Evolutionary conservation across 2,888 invertebrate species (phyloP).

Genomic region (Myopa testacea): DNA sequence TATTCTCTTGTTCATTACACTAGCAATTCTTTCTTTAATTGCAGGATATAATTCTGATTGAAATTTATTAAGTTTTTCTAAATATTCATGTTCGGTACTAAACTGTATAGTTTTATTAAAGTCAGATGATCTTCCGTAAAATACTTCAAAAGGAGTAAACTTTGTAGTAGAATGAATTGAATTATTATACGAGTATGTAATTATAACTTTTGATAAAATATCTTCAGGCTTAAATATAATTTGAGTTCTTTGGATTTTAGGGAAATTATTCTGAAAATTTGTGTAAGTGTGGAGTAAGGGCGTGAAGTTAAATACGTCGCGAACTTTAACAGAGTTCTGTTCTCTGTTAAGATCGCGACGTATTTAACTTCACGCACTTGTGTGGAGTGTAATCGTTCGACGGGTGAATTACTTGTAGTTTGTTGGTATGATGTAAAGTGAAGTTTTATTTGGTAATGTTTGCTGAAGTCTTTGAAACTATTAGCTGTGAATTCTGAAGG

Average conservation of each 20-base stretch:
- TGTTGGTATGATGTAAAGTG: slow-evolving; percentile 44
- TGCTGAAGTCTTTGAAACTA: slow-evolving; percentile 45
- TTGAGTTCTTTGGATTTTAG: slow-evolving; percentile 27
- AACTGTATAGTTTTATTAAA: slow-evolving; percentile 30
- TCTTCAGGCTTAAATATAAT: not conserved
- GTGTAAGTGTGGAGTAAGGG: slow-evolving; percentile 38
- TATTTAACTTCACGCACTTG: too few relatives aligned
- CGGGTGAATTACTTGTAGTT: slow-evolving; percentile 34
- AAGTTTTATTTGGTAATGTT: slow-evolving; percentile 37
- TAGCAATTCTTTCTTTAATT: not conserved
- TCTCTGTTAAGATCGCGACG: too few relatives aligned
- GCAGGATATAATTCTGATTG: not conserved
- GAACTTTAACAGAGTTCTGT: too few relatives aligned
- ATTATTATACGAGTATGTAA: slow-evolving; percentile 33
- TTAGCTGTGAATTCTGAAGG: slow-evolving; percentile 41
- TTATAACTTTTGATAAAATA: not conserved
- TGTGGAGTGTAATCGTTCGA: slow-evolving; percentile 41
- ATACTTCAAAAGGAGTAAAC: slow-evolving; percentile 36
- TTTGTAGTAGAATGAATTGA: slow-evolving; percentile 39
- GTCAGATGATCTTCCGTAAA: slow-evolving; percentile 23
- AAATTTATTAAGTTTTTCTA: slow-evolving; percentile 18
- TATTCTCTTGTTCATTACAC: not conserved
- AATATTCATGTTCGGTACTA: not conserved
- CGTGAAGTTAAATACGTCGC: too few relatives aligned
- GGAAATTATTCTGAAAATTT: slow-evolving; percentile 43